Evolutionary conservation across 1,140 invertebrate genomes (phyloP).

Genomic region (Drosophila ironensis): DNA sequence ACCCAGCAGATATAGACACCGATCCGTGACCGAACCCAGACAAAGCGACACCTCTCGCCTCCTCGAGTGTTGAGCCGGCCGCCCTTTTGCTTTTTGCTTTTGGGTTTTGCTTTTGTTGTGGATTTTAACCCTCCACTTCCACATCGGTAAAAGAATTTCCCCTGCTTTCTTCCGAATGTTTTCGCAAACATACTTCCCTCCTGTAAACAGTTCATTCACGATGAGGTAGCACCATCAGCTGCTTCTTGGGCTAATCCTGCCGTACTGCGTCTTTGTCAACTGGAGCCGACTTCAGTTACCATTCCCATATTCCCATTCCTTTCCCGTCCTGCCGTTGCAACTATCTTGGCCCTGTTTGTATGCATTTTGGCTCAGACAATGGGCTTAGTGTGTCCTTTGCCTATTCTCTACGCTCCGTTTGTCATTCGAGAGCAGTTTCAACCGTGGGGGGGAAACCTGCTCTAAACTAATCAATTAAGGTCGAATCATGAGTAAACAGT

Average conservation of each 20-base stretch:
- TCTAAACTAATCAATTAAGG: slow-evolving; percentile 52
- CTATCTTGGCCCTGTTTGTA: slow-evolving; percentile 58
- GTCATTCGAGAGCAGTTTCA: slow-evolving; percentile 66
- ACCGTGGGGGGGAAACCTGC: not conserved
- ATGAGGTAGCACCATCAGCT: slow-evolving; percentile 50
- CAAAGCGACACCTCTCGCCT: slow-evolving; percentile 73
- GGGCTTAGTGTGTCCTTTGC: slow-evolving; percentile 75
- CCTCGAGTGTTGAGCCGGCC: slow-evolving; percentile 53
- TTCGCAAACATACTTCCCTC: slow-evolving; percentile 35
- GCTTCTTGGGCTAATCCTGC: slow-evolving; percentile 47
- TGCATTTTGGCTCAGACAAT: slow-evolving; percentile 70
- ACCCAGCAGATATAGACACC: slow-evolving; percentile 44
- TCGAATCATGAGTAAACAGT: not conserved
- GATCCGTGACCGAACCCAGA: slow-evolving; percentile 51
- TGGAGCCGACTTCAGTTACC: slow-evolving; percentile 41
- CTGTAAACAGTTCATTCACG: slow-evolving; percentile 59
- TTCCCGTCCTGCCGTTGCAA: slow-evolving; percentile 1
- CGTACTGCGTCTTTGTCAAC: slow-evolving; percentile 31
- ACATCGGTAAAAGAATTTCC: slow-evolving; percentile 15
- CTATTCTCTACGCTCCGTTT: slow-evolving; percentile 70
- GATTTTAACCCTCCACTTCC: slow-evolving; percentile 19
- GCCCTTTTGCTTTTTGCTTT: slow-evolving; percentile 8
- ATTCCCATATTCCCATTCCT: not conserved
- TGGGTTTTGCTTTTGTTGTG: slow-evolving; percentile 17
- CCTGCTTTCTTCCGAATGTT: slow-evolving; percentile 12